Evolutionary conservation across 2,888 invertebrate species (phyloP), one percentile per base, ranked within the genome.

Genomic region (Standfussiana lucernea): DNA sequence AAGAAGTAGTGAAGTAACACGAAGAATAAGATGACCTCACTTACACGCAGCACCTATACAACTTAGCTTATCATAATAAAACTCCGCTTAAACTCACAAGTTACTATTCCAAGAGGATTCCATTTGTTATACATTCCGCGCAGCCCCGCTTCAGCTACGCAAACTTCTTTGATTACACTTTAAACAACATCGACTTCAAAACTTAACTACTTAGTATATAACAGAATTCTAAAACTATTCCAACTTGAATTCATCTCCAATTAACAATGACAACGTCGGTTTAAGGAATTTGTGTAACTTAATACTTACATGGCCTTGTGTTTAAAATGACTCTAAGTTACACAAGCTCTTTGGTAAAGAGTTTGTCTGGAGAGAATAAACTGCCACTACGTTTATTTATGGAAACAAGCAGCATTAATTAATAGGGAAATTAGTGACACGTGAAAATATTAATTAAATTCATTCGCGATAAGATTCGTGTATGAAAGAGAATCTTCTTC

Each of bases 151-250:
- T 28, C 50, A 59, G 56, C 42, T 28, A 42, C 61, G 35, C 84
- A 42, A 81, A 82, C 75, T 83, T 83, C 82, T 82, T 82, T 83
- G 82, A 82, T 82, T 82, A 79, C 82, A 83, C 45, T 83, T 82
- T 82, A 83, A 84, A 73, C 84, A 84, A 80, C 77, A 84, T 68
- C 66, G 71, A 42, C 77, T 73, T 73, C 72, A 64, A 65, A 83
- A 83, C 83, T 83, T 72, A 74, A 72, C 73, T 83, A 81, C 81
- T 83, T 80, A 84, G 84, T 64, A 80, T 77, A 71, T 77, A 81
- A 74, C 64, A 67, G 70, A 77, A 83, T 83, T 82, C 84, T 74
- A 77, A 81, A 83, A 83, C 83, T 84, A 84, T 84, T 66, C 37
- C 74, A 84, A 83, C 77, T 83, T 72, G 80, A 65, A 79, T 82